Base-by-base conservation (phyloP, 2,888 invertebrate species). In the Hirtodrosophila histrioides region DNA sequence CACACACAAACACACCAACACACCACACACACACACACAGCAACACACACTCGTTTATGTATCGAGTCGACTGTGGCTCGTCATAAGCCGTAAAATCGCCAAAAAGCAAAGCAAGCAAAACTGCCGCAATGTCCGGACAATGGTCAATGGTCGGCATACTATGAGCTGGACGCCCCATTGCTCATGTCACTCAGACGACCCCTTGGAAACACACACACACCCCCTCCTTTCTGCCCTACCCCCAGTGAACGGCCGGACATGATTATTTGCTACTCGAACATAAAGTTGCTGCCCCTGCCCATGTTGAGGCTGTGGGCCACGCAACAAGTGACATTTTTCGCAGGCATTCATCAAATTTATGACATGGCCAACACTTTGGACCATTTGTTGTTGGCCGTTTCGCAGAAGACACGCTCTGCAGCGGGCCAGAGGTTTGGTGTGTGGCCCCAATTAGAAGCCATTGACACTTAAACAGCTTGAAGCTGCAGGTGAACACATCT, bases 251-350 rank as follows among this genome's bases (percentile, higher is more conserved):
- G 37, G 41, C 74, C 72, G 83, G 84, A 86, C 80, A 88, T 84
- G 88, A 84, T 84, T 84, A 84, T 84, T 84, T 84, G 86, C 83
- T 88, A 78, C 86, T 88, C 86, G 80, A 78, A 84, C 84, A 88
- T 85, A 82, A 83, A 79, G 67, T 82, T 79, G 58, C 63, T 36
- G n/a, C 17, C 27, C 0, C 33, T 29, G 17, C 35, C 1, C 5
- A n/a, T 17, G 29, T 5, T 43, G 17, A 44, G 39, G 31, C 36
- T 54, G 39, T 58, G 17, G 27, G 54, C 71, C 68, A 71, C 71
- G 88, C 85, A 85, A 85, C 85, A 85, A 89, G 90, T 89, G 89
- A 89, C 83, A 87, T 87, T 89, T 89, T 89, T 89, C 81, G 70
- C 87, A 78, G 76, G 79, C 89, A 88, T 88, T 86, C 88, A 88